Evolutionary conservation across 2,797 vertebrate genomes (phyloP), one percentile per base, ranked within the genome.

Genomic region (Neosilurus mollespiculum): DNA sequence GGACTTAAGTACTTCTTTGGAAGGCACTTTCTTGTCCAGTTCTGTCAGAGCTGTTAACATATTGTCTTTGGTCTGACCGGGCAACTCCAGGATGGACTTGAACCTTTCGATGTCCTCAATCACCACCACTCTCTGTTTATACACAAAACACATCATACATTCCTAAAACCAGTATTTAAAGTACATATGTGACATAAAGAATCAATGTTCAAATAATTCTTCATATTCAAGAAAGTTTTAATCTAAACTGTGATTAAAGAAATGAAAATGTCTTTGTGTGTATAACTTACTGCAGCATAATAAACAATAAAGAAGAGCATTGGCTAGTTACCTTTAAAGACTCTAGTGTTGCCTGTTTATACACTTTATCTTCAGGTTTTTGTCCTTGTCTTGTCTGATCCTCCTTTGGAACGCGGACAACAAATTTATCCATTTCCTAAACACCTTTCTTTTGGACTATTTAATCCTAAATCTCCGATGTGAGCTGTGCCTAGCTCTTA

Each of bases 61-160:
- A 88, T 97, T 97, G 76, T 98, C 96, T 82, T 93, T 96, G 0
- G 89, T 92, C 88, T 99, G 98, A 22, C 90, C 90, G 82, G 96
- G 95, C 79, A 99, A 93, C 88, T 98, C 97, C 83, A 99, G 88
- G 62, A 94, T 94, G 78, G 96, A 94, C 86, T 97, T 99, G 93
- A 93, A 98, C 85, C 97, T 94, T 92, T 95, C 92, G 89, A 99
- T 96, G 86, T 99, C 98, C 91, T 99, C 98, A 87, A 99, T 92
- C 83, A 99, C 97, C 87, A 99, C 98, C 89, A 99, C 98, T 91
- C 98, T 97, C 98, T 99, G 90, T 91, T 97, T 96, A 97, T 98
- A 89, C 49, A 75, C 53, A 75, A 66, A 65, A 65, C 4, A 65
- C 24, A 30, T 43, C 43, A 43, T 43, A 8, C 43, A 43, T 43